Conservation (phyloP, 2,113 vertebrate genomes). For the Phylloscopus trochilus region DNA sequence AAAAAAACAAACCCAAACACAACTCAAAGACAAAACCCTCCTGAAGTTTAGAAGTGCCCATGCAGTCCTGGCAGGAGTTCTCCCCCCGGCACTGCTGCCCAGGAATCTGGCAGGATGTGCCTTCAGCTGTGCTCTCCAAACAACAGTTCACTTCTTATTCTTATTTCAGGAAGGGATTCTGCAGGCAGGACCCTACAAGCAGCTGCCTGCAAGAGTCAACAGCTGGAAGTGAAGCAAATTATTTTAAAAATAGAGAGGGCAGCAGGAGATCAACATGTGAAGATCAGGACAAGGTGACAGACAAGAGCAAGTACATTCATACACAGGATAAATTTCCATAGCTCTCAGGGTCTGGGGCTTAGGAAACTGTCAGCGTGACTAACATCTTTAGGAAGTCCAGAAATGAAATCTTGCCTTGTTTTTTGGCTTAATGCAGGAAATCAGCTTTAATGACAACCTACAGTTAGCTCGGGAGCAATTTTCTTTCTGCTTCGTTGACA, state of each 20-base stretch:
- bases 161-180: background rate
- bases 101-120: background rate
- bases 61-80: background rate
- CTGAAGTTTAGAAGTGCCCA: background rate
- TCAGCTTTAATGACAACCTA: constrained; percentile 59
- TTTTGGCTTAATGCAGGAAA: constrained; percentile 29
- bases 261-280: background rate
- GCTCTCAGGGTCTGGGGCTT: background rate
- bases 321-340: background rate
- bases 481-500: constrained; percentile 52
- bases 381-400: constrained; percentile 17
- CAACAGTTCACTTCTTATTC: background rate
- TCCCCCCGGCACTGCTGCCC: background rate
- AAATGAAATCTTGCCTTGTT: background rate
- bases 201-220: constrained; percentile 18
- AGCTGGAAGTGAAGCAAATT: constrained; percentile 21
- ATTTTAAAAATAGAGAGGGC: constrained; percentile 1
- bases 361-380: background rate
- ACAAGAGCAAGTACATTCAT: background rate
- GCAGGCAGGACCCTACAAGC: background rate
- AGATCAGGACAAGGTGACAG: background rate
- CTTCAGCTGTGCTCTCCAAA: constrained; percentile 57
- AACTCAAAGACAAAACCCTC: background rate
- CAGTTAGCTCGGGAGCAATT: constrained; percentile 49
- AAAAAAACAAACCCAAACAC: background rate